These are phyloP conservation scores for Nomada lathburiana DNA, from an alignment of 2,888 invertebrate species.

Conservation along the genomic window DNA sequence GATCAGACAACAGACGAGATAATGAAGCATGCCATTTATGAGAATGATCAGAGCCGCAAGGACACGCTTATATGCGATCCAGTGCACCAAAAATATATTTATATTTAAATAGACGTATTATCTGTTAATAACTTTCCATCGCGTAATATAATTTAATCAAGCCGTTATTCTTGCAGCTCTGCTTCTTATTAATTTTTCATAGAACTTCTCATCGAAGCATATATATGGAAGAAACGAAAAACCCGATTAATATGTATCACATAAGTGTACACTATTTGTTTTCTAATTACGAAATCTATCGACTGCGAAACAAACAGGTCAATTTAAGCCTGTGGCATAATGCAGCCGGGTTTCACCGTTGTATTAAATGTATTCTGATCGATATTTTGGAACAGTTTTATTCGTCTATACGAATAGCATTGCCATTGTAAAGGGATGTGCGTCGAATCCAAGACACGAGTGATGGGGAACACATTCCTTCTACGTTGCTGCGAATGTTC, in stretches of 20 bases:
- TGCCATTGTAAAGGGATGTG: conserved; percentile 60
- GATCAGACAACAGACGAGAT: conserved; percentile 21
- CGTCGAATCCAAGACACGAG: conserved; percentile 66
- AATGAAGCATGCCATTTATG: conserved; percentile 38
- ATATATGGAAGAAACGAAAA: conserved; percentile 29
- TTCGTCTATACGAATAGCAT: conserved; percentile 69
- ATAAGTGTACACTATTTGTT: conserved; percentile 39
- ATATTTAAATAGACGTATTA: not conserved
- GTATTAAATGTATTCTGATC: conserved; percentile 50
- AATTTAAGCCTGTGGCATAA: conserved; percentile 24
- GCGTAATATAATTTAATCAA: not conserved
- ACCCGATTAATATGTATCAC: conserved; percentile 33
- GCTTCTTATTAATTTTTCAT: conserved; percentile 22
- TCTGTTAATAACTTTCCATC: conserved; percentile 22
- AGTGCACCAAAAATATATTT: conserved; percentile 28
- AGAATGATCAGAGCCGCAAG: conserved; percentile 28
- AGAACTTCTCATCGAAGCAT: conserved; percentile 21
- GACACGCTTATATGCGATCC: conserved; percentile 8
- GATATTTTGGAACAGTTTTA: conserved; percentile 75
- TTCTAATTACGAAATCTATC: conserved; percentile 34
- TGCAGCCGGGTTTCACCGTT: conserved; percentile 6
- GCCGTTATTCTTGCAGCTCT: conserved; percentile 37
- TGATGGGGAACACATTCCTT: conserved; percentile 60
- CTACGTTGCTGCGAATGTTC: conserved; percentile 68
- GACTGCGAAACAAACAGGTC: conserved; percentile 2